Percentiles rank a stretch among this genome's conserved stretches.
Conservation (phyloP, 2,113 vertebrate genomes). For the Cyrtonyx montezumae region DNA sequence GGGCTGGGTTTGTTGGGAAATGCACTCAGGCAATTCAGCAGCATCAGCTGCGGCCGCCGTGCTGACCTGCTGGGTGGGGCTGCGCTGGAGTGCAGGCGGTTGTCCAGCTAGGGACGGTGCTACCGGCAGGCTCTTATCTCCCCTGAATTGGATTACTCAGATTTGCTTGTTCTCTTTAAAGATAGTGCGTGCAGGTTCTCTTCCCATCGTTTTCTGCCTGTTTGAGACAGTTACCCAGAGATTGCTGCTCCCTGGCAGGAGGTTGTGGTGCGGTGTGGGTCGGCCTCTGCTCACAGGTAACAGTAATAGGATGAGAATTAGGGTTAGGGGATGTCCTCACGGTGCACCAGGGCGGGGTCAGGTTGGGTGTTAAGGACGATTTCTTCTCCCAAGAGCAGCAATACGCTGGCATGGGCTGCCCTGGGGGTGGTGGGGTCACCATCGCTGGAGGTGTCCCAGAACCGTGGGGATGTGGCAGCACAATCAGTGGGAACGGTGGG, state of each 20-base stretch:
- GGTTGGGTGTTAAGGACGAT: too few relatives aligned
- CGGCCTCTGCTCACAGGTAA: too few relatives aligned
- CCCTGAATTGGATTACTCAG: conserved; percentile 88
- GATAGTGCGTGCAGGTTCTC: conserved; percentile 79
- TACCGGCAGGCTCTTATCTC: conserved; percentile 85
- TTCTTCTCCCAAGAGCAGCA: too few relatives aligned
- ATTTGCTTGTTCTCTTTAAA: conserved; percentile 88
- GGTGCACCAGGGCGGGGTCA: too few relatives aligned
- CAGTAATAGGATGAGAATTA: too few relatives aligned
- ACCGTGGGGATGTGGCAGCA: too few relatives aligned
- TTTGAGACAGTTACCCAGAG: conserved; percentile 80
- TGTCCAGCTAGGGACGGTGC: conserved; percentile 86
- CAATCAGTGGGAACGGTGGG: too few relatives aligned
- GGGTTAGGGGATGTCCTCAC: too few relatives aligned
- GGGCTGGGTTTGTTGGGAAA: conserved; percentile 81
- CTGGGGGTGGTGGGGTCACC: too few relatives aligned
- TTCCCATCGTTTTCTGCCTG: conserved; percentile 67
- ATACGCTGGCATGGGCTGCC: too few relatives aligned
- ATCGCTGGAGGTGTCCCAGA: too few relatives aligned
- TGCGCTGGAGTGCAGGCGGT: conserved; percentile 85
- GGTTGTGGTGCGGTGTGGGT: too few relatives aligned
- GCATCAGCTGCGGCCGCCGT: conserved; percentile 80
- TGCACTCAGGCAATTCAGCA: conserved; percentile 83
- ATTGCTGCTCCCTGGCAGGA: conserved; percentile 56
- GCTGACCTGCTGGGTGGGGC: conserved; percentile 84